phyloP scores from a whole-genome alignment of 2,888 invertebrate species.

The Sympetrum striolatum region DNA sequence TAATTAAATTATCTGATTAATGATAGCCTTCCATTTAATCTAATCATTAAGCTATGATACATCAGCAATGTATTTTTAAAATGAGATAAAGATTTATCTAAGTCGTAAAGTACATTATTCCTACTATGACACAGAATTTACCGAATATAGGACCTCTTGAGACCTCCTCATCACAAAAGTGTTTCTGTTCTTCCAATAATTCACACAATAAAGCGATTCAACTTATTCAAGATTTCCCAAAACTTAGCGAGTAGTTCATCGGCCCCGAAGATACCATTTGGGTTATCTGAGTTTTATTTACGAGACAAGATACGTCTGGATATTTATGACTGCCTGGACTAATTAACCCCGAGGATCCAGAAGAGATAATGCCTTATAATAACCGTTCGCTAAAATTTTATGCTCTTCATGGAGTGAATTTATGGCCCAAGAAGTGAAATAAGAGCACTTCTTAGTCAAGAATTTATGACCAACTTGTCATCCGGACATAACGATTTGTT shows the following conservation, averaged over 20 bases:
- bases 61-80: not conserved
- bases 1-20: too few species aligned
- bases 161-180: not conserved
- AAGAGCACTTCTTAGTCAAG: slow-evolving; percentile 5
- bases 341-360: slow-evolving; percentile 11
- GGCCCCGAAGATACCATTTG: not conserved
- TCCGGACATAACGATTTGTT: slow-evolving; percentile 37
- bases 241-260: not conserved
- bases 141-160: not conserved
- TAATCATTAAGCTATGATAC: too few species aligned
- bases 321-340: slow-evolving; percentile 15
- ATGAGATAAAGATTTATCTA: not conserved
- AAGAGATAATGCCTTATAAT: not conserved
- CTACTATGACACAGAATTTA: not conserved
- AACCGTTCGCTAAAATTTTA: not conserved
- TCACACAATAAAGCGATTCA: not conserved
- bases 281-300: slow-evolving; percentile 18
- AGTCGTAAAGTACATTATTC: not conserved
- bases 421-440: not conserved
- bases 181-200: not conserved
- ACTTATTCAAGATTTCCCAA: not conserved
- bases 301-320: not conserved
- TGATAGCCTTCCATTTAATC: too few species aligned
- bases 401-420: slow-evolving; percentile 7
- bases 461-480: slow-evolving; percentile 33